These are phyloP conservation scores for Gobionotothen gibberifrons DNA, from an alignment of 2,797 vertebrate genomes.

Conservation along the genomic window DNA sequence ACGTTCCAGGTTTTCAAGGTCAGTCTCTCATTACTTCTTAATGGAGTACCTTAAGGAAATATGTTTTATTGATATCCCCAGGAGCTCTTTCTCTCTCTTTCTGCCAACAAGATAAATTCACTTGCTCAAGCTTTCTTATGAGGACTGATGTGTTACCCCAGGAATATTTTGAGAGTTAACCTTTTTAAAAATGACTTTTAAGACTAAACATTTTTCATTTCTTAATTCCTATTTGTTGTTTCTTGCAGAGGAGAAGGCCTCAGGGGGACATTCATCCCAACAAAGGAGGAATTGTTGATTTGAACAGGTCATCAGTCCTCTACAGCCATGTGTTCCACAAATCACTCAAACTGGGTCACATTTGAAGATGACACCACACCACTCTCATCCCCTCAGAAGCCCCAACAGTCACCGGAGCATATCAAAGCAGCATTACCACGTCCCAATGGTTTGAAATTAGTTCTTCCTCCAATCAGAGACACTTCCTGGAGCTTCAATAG, in stretches of 20 bases:
- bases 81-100: constrained; percentile 1
- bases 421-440: constrained; percentile 84
- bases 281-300: constrained; percentile 47
- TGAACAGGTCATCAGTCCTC: constrained; percentile 14
- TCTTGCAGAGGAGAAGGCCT: constrained; percentile 61
- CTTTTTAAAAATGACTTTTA: background rate
- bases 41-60: constrained; percentile 36
- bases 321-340: constrained; percentile 91
- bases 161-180: background rate
- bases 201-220: background rate
- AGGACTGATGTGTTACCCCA: constrained; percentile 12
- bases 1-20: constrained; percentile 42
- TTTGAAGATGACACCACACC: constrained; percentile 93
- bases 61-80: constrained; percentile 51
- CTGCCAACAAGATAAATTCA: constrained; percentile 11
- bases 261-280: constrained; percentile 26
- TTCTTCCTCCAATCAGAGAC: constrained; percentile 85
- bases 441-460: constrained; percentile 92
- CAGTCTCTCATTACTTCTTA: constrained; percentile 43
- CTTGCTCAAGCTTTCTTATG: constrained; percentile 12
- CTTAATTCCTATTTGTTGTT: constrained; percentile 31
- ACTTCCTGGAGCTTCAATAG: constrained; percentile 84
- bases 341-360: constrained; percentile 96
- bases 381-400: constrained; percentile 87
- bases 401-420: constrained; percentile 64